Conservation (phyloP, 1,140 invertebrate genomes). For the Arctopsyche grandis region DNA sequence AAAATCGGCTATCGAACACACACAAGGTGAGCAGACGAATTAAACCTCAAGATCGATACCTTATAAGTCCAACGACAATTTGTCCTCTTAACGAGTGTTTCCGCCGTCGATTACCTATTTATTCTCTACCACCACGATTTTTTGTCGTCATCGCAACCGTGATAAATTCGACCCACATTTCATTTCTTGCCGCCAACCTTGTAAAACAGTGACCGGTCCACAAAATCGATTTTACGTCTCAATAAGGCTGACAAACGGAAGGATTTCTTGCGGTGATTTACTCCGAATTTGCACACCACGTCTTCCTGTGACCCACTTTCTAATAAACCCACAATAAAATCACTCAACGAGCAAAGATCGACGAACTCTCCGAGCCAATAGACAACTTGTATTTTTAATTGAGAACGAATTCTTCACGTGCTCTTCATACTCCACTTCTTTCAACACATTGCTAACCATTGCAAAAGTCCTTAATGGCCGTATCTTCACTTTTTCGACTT, state of each 20-base stretch:
- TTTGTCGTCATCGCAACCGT: background rate
- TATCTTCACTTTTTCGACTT: no score
- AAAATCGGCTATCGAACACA: background rate
- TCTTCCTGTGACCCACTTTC: no score
- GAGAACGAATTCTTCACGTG: no score
- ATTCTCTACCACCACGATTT: background rate
- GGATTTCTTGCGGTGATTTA: background rate
- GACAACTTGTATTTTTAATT: no score
- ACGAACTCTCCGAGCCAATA: no score
- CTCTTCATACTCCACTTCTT: no score
- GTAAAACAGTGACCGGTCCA: background rate
- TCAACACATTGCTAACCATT: no score
- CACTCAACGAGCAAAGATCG: no score
- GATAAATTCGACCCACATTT: conserved; percentile 18
- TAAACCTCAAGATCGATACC: background rate
- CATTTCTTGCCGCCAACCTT: background rate
- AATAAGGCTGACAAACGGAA: conserved; percentile 16
- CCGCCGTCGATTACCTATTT: background rate
- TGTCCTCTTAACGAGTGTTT: background rate
- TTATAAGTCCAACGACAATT: background rate
- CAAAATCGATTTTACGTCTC: conserved; percentile 8
- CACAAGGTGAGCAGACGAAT: background rate
- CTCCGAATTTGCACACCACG: no score
- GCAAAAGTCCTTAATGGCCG: no score
- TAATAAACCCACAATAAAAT: no score